Evolutionary conservation across 2,888 invertebrate genomes (phyloP), one percentile per base, ranked within the genome.

Genomic region (Craniophora ligustri): DNA sequence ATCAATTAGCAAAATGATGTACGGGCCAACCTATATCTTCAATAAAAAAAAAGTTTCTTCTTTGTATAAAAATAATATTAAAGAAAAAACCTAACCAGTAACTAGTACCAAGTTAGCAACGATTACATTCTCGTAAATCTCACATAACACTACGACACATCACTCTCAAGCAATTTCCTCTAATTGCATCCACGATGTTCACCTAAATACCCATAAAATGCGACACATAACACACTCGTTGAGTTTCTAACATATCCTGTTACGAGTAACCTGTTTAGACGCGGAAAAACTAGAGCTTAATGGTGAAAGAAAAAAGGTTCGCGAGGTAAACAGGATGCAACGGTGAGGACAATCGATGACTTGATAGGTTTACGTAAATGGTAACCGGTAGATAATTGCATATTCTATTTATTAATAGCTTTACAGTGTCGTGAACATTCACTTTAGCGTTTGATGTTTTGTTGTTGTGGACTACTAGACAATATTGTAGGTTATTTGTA

Each of bases 321-420:
- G 2, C 86, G 86, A 89, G 89, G 89, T 68, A 75, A 89, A 83
- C 89, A 87, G 86, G 88, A 86, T 86, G 83, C 82, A 60, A 72
- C 67, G 1, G 42, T 79, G 83, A 85, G 84, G 85, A 81, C 86
- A 84, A 75, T 66, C 68, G 75, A 86, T 75, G 76, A 55, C 63
- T 55, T 34, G 41, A 59, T 62, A 59, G 44, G 68, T 75, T 76
- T 75, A 75, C 78, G 72, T 82, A 81, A 82, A 83, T 68, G 75
- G 79, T 51, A 71, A 76, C 75, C 64, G 63, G 75, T 63, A 58
- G 62, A 55, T 62, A 50, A 65, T 55, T 55, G 45, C 47, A 57
- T 62, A 64, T 56, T 55, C 26, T 44, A 39, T 45, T 18, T 65
- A n/a, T n/a, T n/a, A 54, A 64, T 58, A 55, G 47, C 28, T 46